Evolutionary conservation across 2,888 invertebrate genomes (phyloP), one percentile per base, ranked within the genome.

Genomic region (Conistra vaccinii): DNA sequence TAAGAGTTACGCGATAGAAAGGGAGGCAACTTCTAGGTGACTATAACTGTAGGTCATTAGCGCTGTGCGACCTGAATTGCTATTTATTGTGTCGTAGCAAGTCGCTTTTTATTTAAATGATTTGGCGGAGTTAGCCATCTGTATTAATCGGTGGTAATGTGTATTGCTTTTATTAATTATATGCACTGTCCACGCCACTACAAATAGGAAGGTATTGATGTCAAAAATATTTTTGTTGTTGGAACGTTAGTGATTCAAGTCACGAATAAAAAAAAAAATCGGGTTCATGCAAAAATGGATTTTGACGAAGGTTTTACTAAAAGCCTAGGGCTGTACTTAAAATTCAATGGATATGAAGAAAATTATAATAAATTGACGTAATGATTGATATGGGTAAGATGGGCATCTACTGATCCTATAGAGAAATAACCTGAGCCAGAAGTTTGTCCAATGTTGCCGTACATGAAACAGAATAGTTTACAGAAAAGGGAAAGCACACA

Each of bases 391-490:
- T 80, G 48, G 26, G n/a, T 35, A 55, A 45, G 42, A 73, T 84
- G 84, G 42, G 1, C n/a, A 67, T 60, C 81, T 84, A 81, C 68
- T 81, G 81, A 81, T 75, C 69, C 73, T 78, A 45, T n/a, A 68
- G 62, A 69, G 32, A 83, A 65, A 58, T 58, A 83, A 83, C 83
- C 83, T 83, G 83, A 82, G 72, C 39, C 85, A 79, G 86, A 78
- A 69, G 84, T 79, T 83, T 78, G 61, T 85, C 86, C 83, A 83
- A 82, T 65, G 83, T 83, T 35, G 83, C 83, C 85, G 35, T 83
- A 83, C 83, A 83, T 83, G 83, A 82, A 83, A 83, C 85, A 83
- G 85, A 85, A 73, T 82, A 68, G 82, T 78, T 67, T 83, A 83
- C 66, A 83, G 83, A 70, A 83, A 84, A 65, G 69, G 69, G 83